Base-by-base conservation (phyloP, 2,888 invertebrate species). In the Notodonta dromedarius region DNA sequence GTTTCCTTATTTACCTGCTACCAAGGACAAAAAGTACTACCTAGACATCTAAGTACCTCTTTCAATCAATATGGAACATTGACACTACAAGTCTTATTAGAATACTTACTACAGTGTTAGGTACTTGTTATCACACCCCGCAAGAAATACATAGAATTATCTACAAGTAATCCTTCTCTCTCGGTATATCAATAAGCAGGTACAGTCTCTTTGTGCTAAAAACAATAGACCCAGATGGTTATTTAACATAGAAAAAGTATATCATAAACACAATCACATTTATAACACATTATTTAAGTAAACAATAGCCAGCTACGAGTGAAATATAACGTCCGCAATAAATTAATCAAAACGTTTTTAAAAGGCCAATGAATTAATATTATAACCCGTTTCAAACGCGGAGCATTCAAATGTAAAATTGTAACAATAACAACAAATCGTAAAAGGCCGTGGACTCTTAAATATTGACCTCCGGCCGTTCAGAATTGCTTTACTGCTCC, bases 401-500 rank as follows among this genome's bases (percentile, higher is more conserved):
- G 70, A 66, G 65, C 73, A 72, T 79, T 78, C 71, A 77, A 81
- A 86, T 83, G 80, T 81, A 84, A 84, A 87, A 80, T 78, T 82
- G 83, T 79, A 80, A 84, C 82, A 87, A 90, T 87, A 89, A 89
- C 83, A 91, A 90, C 88, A 89, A 89, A 90, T 87, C 90, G 86
- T 91, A 90, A 91, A 91, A 77, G 70, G 73, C 76, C 78, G 74
- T 78, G 78, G 74, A 74, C 74, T 79, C 78, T 87, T 87, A 83
- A 87, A 89, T 88, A 88, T 86, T 89, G 88, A 89, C 90, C 90
- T 87, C 85, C 80, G 76, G 58, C 65, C 66, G 65, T 68, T 70
- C 67, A 69, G 72, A 81, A 70, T 73, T 69, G 54, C 76, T 85
- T 85, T 84, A 88, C 76, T 64, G 74, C 82, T 73, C 72, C 73